phyloP scores from a whole-genome alignment of 1,140 invertebrate species.

The Pantala flavescens region DNA sequence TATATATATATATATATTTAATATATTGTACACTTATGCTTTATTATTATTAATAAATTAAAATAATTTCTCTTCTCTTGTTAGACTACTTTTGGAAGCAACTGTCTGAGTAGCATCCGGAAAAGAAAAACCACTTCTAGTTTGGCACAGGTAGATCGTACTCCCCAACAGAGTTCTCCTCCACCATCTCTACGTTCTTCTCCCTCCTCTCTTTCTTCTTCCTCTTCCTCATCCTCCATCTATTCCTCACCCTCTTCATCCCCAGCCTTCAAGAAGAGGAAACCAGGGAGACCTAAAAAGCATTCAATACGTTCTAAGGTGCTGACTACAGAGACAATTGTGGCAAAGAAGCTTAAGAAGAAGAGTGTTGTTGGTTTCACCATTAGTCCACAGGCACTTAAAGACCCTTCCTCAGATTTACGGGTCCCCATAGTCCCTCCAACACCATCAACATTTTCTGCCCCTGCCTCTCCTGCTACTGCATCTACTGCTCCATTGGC shows the following conservation, averaged over 20 bases:
- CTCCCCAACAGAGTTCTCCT: not conserved
- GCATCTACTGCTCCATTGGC: not conserved
- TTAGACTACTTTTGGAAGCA: not conserved
- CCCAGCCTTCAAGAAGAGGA: constrained; percentile 54
- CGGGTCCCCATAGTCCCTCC: constrained; percentile 29
- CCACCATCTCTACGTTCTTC: not conserved
- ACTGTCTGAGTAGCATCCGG: not conserved
- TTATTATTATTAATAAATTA: too few species aligned
- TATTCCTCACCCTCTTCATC: constrained; percentile 13
- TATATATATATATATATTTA: too few species aligned
- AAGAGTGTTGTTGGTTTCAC: constrained; percentile 26
- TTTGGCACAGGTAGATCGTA: not conserved
- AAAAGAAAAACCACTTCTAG: not conserved
- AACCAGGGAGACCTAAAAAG: constrained; percentile 66
- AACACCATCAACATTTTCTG: constrained; percentile 22
- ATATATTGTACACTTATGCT: too few species aligned
- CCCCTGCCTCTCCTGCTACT: not conserved
- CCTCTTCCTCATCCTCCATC: constrained; percentile 38
- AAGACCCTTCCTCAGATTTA: constrained; percentile 27
- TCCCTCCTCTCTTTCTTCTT: constrained; percentile 25
- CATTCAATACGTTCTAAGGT: constrained; percentile 43
- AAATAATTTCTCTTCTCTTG: too few species aligned
- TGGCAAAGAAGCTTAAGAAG: constrained; percentile 55
- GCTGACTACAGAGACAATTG: constrained; percentile 59
- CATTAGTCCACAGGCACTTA: constrained; percentile 22